Conservation (phyloP, 1,140 invertebrate species). For the Drosophila sp. region DNA sequence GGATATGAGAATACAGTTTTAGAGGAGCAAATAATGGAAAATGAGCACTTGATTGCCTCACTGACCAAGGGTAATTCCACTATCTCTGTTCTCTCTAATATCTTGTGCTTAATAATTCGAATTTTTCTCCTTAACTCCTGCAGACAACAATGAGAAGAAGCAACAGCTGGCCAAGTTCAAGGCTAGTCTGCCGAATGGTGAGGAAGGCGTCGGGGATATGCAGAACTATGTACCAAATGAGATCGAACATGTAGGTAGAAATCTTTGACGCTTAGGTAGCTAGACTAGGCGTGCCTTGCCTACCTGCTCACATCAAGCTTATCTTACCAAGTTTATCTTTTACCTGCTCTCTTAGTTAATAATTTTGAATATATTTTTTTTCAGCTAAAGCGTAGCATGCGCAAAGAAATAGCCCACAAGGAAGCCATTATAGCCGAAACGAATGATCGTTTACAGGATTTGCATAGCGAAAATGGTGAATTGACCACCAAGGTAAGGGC, state of each 20-base stretch:
- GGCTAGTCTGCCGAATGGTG: slow-evolving; percentile 1
- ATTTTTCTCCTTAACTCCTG: too few relatives aligned
- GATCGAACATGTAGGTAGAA: slow-evolving; percentile 57
- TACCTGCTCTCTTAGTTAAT: slow-evolving; percentile 24
- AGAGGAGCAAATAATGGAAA: slow-evolving; percentile 68
- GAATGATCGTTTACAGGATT: slow-evolving; percentile 48
- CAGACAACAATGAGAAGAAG: slow-evolving; percentile 41
- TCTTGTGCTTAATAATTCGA: too few relatives aligned
- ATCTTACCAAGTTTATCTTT: neutral
- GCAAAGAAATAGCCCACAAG: slow-evolving; percentile 50
- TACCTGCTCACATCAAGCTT: neutral
- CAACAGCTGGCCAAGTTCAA: slow-evolving; percentile 37
- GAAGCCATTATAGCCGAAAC: slow-evolving; percentile 39
- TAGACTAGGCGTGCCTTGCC: slow-evolving; percentile 2
- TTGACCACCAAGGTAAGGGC: slow-evolving; percentile 40
- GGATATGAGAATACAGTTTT: slow-evolving; percentile 68
- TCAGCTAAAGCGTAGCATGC: slow-evolving; percentile 52
- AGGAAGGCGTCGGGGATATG: neutral
- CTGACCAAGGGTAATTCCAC: slow-evolving; percentile 41
- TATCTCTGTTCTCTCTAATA: neutral
- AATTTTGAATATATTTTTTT: slow-evolving; percentile 25
- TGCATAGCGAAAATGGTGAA: slow-evolving; percentile 12
- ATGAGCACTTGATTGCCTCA: slow-evolving; percentile 40
- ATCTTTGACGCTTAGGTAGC: slow-evolving; percentile 4
- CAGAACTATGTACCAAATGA: slow-evolving; percentile 28